These are phyloP conservation scores for Pedionomus torquatus DNA, from an alignment of 2,113 vertebrate genomes.

Conservation along the genomic window DNA sequence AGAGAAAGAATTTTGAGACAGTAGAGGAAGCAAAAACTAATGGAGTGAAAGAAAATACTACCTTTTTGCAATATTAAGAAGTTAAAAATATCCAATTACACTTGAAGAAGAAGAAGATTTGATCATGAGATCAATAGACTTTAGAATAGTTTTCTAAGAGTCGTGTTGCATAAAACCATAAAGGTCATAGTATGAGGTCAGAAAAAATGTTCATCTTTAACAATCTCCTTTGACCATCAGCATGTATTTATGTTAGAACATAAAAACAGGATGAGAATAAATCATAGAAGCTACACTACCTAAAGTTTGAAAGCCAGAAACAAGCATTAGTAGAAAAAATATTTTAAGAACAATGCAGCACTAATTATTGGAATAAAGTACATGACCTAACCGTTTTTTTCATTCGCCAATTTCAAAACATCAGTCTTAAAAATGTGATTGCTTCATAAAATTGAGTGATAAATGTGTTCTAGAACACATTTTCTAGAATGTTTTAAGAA, in stretches of 20 bases:
- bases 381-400: background rate
- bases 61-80: background rate
- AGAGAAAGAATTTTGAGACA: background rate
- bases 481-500: background rate
- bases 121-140: conserved; percentile 18
- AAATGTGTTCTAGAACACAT: background rate
- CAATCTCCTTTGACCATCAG: background rate
- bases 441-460: background rate
- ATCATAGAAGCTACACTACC: background rate
- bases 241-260: background rate
- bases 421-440: background rate
- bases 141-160: background rate
- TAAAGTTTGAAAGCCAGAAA: background rate
- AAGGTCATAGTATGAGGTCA: background rate
- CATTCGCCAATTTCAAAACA: background rate
- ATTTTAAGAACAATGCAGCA: background rate
- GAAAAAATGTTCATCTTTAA: background rate
- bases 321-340: background rate
- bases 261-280: background rate
- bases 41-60: background rate
- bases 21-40: conserved; percentile 2
- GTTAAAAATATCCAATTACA: conserved; percentile 13
- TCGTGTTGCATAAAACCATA: background rate
- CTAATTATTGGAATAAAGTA: background rate
- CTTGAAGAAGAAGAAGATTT: background rate